Conservation (phyloP, 2,888 invertebrate genomes). For the Leptinotarsa rubiginosa region DNA sequence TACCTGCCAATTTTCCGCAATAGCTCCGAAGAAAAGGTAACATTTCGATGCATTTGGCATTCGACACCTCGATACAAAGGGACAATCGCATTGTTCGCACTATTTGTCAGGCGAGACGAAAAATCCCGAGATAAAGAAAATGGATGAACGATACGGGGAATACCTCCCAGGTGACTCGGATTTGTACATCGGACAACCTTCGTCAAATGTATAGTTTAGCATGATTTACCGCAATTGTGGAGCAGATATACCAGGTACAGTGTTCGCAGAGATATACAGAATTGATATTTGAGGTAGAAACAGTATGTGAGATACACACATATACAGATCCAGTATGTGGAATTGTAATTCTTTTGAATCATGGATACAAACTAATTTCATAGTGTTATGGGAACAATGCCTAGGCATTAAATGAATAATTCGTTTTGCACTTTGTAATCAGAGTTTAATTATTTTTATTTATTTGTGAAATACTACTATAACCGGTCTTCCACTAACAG, state of each 20-base stretch:
- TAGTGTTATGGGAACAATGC: too few species aligned
- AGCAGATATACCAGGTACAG: conserved; percentile 39
- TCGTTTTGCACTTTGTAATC: too few species aligned
- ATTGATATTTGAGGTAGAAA: too few species aligned
- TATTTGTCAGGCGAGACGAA: conserved; percentile 59
- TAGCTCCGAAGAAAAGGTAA: conserved; percentile 52
- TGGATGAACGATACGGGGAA: conserved; percentile 51
- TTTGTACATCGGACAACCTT: neutral
- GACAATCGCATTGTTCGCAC: conserved; percentile 57
- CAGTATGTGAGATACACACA: too few species aligned
- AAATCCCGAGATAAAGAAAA: conserved; percentile 51
- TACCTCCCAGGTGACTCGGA: conserved; percentile 55
- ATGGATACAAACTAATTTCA: too few species aligned
- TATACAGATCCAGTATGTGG: too few species aligned
- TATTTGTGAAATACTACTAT: too few species aligned
- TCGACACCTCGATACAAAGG: conserved; percentile 58
- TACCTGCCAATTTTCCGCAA: conserved; percentile 52
- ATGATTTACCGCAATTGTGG: conserved; percentile 53
- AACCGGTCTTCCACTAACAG: too few species aligned
- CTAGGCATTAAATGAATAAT: too few species aligned
- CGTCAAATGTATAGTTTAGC: conserved; percentile 44
- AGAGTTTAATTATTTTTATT: too few species aligned
- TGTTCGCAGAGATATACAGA: too few species aligned
- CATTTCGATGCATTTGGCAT: conserved; percentile 54
- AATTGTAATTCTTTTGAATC: too few species aligned